These are phyloP conservation scores for Bombyx mandarina DNA, from an alignment of 1,140 invertebrate species.

Conservation along the genomic window DNA sequence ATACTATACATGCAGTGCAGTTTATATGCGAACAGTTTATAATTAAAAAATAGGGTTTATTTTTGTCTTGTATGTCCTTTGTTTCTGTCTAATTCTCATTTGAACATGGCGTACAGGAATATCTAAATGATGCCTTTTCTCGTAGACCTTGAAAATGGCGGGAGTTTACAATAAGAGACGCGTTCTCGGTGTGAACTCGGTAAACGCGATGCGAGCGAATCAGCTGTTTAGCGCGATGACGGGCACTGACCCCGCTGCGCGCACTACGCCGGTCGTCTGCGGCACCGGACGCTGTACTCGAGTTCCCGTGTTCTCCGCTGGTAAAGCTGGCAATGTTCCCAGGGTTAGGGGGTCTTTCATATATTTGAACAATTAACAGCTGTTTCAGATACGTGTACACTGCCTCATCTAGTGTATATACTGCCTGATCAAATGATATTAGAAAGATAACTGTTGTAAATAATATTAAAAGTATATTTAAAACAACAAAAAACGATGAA, in stretches of 20 bases:
- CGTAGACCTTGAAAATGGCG: slow-evolving; percentile 38
- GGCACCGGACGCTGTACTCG: slow-evolving; percentile 46
- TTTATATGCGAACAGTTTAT: no score
- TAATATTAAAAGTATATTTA: no score
- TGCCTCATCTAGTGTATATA: no score
- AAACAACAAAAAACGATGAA: no score
- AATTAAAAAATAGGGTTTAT: no score
- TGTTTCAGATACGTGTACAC: no score
- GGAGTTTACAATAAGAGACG: slow-evolving; percentile 37
- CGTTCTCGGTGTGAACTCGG: slow-evolving; percentile 46
- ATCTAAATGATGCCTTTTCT: background rate
- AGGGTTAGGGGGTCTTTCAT: slow-evolving; percentile 20
- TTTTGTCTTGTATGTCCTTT: no score
- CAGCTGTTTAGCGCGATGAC: slow-evolving; percentile 47
- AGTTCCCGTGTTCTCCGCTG: slow-evolving; percentile 51
- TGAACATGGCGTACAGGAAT: background rate
- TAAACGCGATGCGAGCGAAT: slow-evolving; percentile 57
- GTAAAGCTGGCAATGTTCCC: slow-evolving; percentile 34
- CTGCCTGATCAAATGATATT: no score
- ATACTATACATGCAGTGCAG: no score
- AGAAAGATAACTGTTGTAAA: no score
- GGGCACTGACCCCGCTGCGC: slow-evolving; percentile 27
- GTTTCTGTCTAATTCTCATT: no score
- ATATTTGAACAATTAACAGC: no score
- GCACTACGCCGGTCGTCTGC: slow-evolving; percentile 39